These are phyloP conservation scores for Strongylocentrotus purpuratus DNA, from an alignment of 35 echinoderm and acorn worm species.

Conservation along the genomic window DNA sequence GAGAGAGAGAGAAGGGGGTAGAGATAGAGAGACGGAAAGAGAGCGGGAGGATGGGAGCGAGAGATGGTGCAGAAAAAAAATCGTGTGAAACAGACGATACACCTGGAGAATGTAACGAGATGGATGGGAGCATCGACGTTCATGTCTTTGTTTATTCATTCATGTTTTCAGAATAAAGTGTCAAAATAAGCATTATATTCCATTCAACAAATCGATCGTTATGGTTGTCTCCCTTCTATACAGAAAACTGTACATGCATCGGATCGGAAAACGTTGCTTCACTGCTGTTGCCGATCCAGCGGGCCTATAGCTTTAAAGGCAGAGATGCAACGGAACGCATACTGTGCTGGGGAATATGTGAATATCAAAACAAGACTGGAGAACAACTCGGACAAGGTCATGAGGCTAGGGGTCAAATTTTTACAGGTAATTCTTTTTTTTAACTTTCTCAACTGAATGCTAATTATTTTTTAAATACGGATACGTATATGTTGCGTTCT, in stretches of 20 bases:
- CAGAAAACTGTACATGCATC: constrained; percentile 86
- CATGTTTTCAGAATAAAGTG: not conserved
- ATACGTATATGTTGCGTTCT: too few relatives aligned
- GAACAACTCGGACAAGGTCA: constrained; percentile 94
- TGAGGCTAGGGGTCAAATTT: constrained; percentile 89
- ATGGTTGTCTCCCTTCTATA: not conserved
- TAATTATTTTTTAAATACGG: too few relatives aligned
- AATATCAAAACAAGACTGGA: constrained; percentile 92
- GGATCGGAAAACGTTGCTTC: constrained; percentile 76
- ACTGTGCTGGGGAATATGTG: constrained; percentile 95
- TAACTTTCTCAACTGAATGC: too few relatives aligned
- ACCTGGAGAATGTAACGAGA: too few relatives aligned
- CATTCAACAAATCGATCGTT: not conserved
- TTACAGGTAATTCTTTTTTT: constrained; percentile 67
- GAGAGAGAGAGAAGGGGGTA: not conserved
- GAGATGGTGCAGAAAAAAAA: too few relatives aligned
- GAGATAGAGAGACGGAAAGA: not conserved
- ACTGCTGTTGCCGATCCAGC: constrained; percentile 83
- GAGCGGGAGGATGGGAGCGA: not conserved
- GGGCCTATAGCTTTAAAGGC: constrained; percentile 92
- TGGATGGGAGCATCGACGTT: too few relatives aligned
- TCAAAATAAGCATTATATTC: not conserved
- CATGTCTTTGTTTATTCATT: not conserved
- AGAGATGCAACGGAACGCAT: constrained; percentile 91
- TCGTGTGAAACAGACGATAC: too few relatives aligned